Evolutionary conservation across 2,797 vertebrate species (phyloP), one percentile per base, ranked within the genome.

Genomic region (Gallinago stenura): DNA sequence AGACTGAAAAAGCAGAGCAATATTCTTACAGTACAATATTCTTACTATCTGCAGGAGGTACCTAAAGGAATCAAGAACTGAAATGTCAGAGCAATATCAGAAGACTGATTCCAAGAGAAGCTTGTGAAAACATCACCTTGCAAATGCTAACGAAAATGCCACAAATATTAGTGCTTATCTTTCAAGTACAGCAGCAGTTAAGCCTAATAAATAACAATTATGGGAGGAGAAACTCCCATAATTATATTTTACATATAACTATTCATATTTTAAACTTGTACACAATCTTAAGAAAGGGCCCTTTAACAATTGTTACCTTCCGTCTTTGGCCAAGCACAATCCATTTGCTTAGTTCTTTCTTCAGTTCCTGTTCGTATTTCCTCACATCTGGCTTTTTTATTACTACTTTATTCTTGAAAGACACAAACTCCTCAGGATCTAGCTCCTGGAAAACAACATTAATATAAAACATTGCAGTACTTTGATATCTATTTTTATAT

Each of bases 291-390:
- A 48, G 43, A 75, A 54, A 25, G 24, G 12, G 1, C 6, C 25
- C 28, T 76, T 28, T 71, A 80, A 62, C 19, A 88, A 35, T 9
- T 43, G 21, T 76, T 93, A 97, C 95, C 95, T 97, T 97, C 28
- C 58, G 80, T 70, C 45, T 77, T 86, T 92, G 83, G 43, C 95
- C 90, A 83, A 76, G 45, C 31, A 37, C 70, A 92, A 93, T 86
- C 96, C 96, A 97, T 9, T 37, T 43, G 20, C 71, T 69, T 39
- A 97, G 56, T 64, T 97, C 97, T 39, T 94, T 85, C 95, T 97
- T 97, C 33, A 97, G 75, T 53, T 96, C 95, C n/a, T 86, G 73
- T 90, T 96, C 96, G 6, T 97, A 97, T 64, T 92, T 94, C n/a
- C 86, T 96, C 25, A 50, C 95, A 71, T 96, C 94, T 62, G 37